These are phyloP conservation scores for Rhinoderma darwinii DNA, from an alignment of 2,113 vertebrate species.

Conservation along the genomic window DNA sequence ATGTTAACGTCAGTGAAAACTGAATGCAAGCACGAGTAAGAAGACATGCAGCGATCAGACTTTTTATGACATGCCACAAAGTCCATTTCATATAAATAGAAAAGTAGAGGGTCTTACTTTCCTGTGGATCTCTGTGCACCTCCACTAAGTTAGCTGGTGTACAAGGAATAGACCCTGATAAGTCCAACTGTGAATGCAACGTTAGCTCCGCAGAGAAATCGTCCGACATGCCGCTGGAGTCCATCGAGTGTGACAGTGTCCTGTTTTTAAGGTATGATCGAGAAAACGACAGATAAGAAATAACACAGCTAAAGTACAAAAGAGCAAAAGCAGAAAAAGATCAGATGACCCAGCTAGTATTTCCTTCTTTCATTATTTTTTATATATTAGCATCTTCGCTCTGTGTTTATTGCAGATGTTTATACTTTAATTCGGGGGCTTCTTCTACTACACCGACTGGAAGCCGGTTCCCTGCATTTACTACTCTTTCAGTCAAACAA, in stretches of 20 bases:
- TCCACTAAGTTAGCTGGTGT: conserved; percentile 84
- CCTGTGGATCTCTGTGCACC: conserved; percentile 80
- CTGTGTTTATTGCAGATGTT: no score
- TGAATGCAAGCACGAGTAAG: no score
- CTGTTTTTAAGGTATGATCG: conserved; percentile 72
- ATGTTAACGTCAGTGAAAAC: no score
- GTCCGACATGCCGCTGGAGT: conserved; percentile 78
- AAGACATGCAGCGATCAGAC: no score
- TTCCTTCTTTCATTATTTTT: not conserved
- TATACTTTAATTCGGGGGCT: no score
- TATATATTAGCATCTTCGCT: no score
- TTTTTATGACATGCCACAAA: no score
- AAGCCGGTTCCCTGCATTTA: no score
- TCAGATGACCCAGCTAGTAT: not conserved
- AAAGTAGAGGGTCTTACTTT: conserved; percentile 67
- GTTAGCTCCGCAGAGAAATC: conserved; percentile 83
- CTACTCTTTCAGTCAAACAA: no score
- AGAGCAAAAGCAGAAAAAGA: not conserved
- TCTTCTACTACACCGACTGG: no score
- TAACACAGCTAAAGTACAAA: not conserved
- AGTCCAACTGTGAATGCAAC: conserved; percentile 79
- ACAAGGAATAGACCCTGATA: conserved; percentile 74
- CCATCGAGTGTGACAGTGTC: conserved; percentile 79
- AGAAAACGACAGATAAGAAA: not conserved
- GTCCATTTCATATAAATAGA: not conserved